A percentile compares a stretch with the other conserved stretches of the same genome.
phyloP scores from a whole-genome alignment of 2,797 vertebrate genomes.

The Schizopygopsis pylzovi region DNA sequence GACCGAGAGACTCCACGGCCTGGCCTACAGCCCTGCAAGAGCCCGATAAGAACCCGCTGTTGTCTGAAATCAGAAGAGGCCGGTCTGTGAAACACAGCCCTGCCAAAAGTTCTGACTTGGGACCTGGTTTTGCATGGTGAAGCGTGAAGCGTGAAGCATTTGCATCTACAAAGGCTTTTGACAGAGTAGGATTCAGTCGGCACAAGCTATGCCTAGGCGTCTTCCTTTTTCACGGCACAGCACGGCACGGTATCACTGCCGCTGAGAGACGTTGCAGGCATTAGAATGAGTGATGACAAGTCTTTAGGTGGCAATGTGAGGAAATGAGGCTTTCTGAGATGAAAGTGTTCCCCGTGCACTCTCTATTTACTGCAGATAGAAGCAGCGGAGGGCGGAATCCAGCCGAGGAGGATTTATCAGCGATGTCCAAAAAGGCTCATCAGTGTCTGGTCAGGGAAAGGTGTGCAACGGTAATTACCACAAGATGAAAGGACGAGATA shows the following conservation, averaged over 20 bases:
- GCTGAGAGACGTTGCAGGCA: constrained; percentile 46
- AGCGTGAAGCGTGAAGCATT: not conserved
- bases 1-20: constrained; percentile 24
- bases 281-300: constrained; percentile 62
- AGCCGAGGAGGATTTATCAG: constrained; percentile 55
- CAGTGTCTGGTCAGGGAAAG: constrained; percentile 49
- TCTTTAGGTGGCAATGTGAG: constrained; percentile 59
- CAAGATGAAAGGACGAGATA: constrained; percentile 59
- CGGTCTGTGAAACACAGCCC: not conserved
- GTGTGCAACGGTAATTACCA: constrained; percentile 62
- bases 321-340: constrained; percentile 58
- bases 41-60: constrained; percentile 42
- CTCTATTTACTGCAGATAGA: constrained; percentile 48
- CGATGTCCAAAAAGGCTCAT: constrained; percentile 53
- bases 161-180: constrained; percentile 17
- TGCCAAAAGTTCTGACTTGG: constrained; percentile 13
- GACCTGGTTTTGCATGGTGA: constrained; percentile 1
- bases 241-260: not conserved
- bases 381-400: constrained; percentile 36
- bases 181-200: constrained; percentile 8
- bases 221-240: constrained; percentile 27
- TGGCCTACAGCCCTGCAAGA: constrained; percentile 22
- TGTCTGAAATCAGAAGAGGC: constrained; percentile 25
- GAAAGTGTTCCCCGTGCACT: constrained; percentile 51
- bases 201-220: not conserved